Evolutionary conservation across 2,888 invertebrate genomes (phyloP).

Genomic region (Drosophila longiperda): DNA sequence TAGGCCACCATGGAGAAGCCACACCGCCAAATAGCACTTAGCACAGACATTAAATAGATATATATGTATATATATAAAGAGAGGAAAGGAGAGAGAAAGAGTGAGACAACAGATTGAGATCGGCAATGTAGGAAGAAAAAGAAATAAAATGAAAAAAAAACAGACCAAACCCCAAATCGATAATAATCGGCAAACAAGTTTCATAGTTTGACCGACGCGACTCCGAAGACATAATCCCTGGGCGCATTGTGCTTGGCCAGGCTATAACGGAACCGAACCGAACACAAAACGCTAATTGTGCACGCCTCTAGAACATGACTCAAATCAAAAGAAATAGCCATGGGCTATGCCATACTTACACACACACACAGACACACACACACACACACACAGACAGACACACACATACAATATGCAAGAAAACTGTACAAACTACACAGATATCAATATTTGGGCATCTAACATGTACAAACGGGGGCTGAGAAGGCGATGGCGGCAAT

Average conservation of each 20-base stretch:
- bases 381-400: neutral
- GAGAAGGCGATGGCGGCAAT: slow-evolving; percentile 60
- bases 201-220: slow-evolving; percentile 49
- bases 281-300: slow-evolving; percentile 76
- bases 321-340: slow-evolving; percentile 71
- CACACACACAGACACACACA: slow-evolving; percentile 1
- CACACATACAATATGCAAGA: neutral
- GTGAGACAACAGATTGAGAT: slow-evolving; percentile 37
- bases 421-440: slow-evolving; percentile 33
- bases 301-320: slow-evolving; percentile 80
- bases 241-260: slow-evolving; percentile 57
- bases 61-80: slow-evolving; percentile 9
- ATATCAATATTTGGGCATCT: slow-evolving; percentile 80
- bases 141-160: slow-evolving; percentile 27
- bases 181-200: slow-evolving; percentile 76
- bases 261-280: slow-evolving; percentile 70
- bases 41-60: slow-evolving; percentile 35
- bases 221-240: slow-evolving; percentile 69
- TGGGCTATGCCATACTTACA: slow-evolving; percentile 45
- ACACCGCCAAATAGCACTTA: slow-evolving; percentile 33
- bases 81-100: slow-evolving; percentile 25
- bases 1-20: slow-evolving; percentile 62
- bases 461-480: slow-evolving; percentile 15
- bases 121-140: slow-evolving; percentile 9
- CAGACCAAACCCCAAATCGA: slow-evolving; percentile 60